Evolutionary conservation across 37 sponge, comb jelly and placozoan species (phyloP).

Genomic region (Hormiphora californensis): DNA sequence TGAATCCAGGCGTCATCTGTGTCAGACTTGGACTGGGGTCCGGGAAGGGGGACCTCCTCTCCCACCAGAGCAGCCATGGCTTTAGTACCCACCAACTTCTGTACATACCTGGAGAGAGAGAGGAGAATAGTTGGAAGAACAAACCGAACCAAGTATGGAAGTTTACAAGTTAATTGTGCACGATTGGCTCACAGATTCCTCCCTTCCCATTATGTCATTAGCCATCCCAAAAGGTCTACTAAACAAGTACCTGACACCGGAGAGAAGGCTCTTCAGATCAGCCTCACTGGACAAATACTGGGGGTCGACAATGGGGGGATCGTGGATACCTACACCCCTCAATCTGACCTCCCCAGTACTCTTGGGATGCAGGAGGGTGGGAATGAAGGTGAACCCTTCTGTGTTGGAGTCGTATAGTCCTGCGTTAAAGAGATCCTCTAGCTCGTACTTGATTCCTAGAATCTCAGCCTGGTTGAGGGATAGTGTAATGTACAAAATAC

Average conservation of each 20-base stretch:
- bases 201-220: too few species aligned
- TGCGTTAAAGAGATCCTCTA: constrained; percentile 24
- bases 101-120: not conserved
- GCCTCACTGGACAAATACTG: not conserved
- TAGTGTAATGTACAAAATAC: too few species aligned
- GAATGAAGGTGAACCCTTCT: constrained; percentile 8
- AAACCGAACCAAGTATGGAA: not conserved
- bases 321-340: not conserved
- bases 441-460: constrained; percentile 39
- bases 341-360: not conserved
- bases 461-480: not conserved
- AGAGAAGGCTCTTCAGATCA: not conserved
- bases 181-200: too few species aligned
- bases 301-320: not conserved
- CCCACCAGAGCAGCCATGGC: not conserved
- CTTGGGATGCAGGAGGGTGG: not conserved
- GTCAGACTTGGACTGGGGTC: not conserved
- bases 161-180: not conserved
- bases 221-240: too few species aligned
- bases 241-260: not conserved
- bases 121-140: not conserved
- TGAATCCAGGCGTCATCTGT: constrained; percentile 1
- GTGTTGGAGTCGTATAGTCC: constrained; percentile 30
- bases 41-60: not conserved
- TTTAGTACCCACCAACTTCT: not conserved